A percentile compares a stretch with the other conserved stretches of the same genome.
Evolutionary conservation across 1,140 invertebrate genomes (phyloP).

Genomic region (Hermetia illucens): DNA sequence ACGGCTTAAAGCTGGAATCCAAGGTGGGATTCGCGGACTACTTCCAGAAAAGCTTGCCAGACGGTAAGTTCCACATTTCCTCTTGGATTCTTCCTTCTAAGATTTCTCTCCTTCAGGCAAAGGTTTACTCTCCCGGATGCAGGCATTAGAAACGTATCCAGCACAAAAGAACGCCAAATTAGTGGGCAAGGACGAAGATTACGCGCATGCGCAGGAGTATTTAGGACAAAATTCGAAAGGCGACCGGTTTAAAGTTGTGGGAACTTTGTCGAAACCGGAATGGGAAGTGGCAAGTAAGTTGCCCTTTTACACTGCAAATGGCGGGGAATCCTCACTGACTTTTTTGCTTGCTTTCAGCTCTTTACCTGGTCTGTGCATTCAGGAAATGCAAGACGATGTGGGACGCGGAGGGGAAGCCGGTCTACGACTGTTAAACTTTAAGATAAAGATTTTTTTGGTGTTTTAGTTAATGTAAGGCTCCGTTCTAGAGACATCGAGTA

Average conservation of each 20-base stretch:
- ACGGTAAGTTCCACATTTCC: constrained; percentile 29
- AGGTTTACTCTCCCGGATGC: constrained; percentile 57
- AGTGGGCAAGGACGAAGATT: constrained; percentile 49
- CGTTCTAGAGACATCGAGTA: no score
- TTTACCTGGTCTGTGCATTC: constrained; percentile 76
- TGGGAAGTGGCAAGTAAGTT: constrained; percentile 84
- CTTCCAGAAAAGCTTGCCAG: constrained; percentile 50
- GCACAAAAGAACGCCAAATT: constrained; percentile 36
- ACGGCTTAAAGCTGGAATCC: constrained; percentile 63
- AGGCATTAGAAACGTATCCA: constrained; percentile 56
- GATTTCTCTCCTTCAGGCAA: constrained; percentile 10
- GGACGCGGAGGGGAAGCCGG: constrained; percentile 44
- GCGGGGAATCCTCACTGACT: constrained; percentile 9
- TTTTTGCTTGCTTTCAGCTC: constrained; percentile 51
- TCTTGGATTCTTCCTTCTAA: neutral
- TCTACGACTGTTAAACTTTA: constrained; percentile 37
- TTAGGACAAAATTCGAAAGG: constrained; percentile 31
- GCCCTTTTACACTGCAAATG: neutral
- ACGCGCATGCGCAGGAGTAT: constrained; percentile 53
- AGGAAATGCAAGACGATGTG: constrained; percentile 55
- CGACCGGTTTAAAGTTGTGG: constrained; percentile 37
- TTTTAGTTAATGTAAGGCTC: no score
- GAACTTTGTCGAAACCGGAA: constrained; percentile 76
- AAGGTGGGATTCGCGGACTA: constrained; percentile 68
- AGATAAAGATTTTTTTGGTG: no score